Conservation (phyloP, 2,113 vertebrate genomes). For the Amphilophus citrinellus region DNA sequence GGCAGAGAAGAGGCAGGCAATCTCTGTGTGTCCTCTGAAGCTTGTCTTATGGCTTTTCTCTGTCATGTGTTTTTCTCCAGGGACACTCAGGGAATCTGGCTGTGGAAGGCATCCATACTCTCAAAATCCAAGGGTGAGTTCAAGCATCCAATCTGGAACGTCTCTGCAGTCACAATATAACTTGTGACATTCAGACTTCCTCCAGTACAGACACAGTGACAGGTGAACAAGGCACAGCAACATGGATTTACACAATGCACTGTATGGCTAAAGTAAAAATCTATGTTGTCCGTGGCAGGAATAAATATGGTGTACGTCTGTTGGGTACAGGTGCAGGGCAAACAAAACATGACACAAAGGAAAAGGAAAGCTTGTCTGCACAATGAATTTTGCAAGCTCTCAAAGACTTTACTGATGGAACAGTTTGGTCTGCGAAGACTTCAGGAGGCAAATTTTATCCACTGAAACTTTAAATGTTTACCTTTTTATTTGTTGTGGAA, state of each 20-base stretch:
- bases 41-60: slow-evolving; percentile 76
- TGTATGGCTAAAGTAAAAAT: background rate
- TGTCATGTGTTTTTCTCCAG: slow-evolving; percentile 73
- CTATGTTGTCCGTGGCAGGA: background rate
- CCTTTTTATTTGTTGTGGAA: background rate
- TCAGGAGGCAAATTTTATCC: background rate
- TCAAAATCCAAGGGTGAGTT: slow-evolving; percentile 42
- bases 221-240: slow-evolving; percentile 10
- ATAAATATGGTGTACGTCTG: background rate
- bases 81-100: slow-evolving; percentile 68
- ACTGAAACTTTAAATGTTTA: background rate
- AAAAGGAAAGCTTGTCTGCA: background rate
- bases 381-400: background rate
- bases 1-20: slow-evolving; percentile 65
- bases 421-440: background rate
- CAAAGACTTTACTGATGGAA: background rate
- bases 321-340: background rate
- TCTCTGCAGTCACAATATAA: slow-evolving; percentile 8
- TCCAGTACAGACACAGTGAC: background rate
- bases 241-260: background rate
- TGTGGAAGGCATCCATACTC: slow-evolving; percentile 51
- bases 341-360: background rate
- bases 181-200: slow-evolving; percentile 34
- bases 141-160: slow-evolving; percentile 36
- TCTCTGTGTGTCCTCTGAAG: slow-evolving; percentile 74